A percentile compares a stretch with the other conserved stretches of the same genome.
Conservation (phyloP, 2,113 vertebrate genomes). For the Psophia crepitans region DNA sequence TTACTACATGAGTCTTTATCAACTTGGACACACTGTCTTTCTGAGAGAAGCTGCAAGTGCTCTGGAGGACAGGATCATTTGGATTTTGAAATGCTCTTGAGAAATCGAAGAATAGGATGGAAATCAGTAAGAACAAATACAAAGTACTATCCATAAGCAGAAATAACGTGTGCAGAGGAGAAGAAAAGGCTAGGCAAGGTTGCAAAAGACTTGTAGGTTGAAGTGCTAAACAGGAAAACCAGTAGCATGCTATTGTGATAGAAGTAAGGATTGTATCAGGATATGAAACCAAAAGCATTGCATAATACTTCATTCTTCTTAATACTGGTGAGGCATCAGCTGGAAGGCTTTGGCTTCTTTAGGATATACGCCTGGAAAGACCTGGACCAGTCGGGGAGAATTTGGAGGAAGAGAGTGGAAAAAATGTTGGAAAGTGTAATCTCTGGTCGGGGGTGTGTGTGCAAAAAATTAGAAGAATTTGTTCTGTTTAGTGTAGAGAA, state of each 20-base stretch:
- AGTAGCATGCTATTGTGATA: background rate
- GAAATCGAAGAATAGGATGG: background rate
- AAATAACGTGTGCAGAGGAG: background rate
- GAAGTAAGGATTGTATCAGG: background rate
- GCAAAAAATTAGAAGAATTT: background rate
- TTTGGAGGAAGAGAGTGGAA: background rate
- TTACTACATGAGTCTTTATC: background rate
- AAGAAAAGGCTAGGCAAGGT: background rate
- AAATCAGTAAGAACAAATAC: background rate
- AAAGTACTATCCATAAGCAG: background rate
- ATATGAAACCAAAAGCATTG: background rate
- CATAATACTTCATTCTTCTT: background rate
- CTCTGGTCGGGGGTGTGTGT: background rate
- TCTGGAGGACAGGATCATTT: background rate
- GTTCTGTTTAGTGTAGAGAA: background rate
- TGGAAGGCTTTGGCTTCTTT: background rate
- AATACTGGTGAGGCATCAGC: background rate
- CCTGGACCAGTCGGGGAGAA: background rate
- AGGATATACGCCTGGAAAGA: background rate
- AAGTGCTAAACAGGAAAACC: background rate
- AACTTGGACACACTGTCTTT: background rate
- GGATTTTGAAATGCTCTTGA: background rate
- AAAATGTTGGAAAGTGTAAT: background rate
- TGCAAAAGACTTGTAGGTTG: background rate
- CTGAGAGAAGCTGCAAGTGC: background rate